Percentiles rank a stretch among this genome's conserved stretches.
Evolutionary conservation across 2,797 vertebrate species (phyloP).

Genomic region (Pseudochaenichthys georgianus): DNA sequence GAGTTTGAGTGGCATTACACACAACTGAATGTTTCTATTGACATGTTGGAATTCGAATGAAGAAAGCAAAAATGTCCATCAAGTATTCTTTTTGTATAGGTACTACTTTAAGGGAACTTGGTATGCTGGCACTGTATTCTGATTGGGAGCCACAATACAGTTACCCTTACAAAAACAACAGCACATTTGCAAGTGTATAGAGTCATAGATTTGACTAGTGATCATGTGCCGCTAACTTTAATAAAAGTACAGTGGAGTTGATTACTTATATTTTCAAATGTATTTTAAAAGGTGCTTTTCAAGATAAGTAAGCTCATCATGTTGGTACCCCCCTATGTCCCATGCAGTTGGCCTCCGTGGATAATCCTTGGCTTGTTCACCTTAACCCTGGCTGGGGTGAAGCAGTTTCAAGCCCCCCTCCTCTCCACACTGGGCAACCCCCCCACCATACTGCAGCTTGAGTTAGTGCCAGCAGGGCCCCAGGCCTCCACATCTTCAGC

Average conservation of each 20-base stretch:
- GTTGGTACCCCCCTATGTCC: background rate
- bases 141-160: too few relatives aligned
- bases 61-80: too few relatives aligned
- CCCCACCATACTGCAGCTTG: conserved; percentile 24
- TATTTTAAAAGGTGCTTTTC: background rate
- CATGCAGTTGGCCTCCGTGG: background rate
- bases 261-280: background rate
- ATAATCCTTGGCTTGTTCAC: conserved; percentile 29
- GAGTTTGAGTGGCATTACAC: too few relatives aligned
- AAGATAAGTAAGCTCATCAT: background rate
- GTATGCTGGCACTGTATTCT: too few relatives aligned
- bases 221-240: background rate
- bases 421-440: too few relatives aligned
- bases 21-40: too few relatives aligned
- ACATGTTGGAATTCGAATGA: too few relatives aligned
- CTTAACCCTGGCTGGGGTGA: conserved; percentile 44
- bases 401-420: conserved; percentile 11
- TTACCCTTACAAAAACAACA: too few relatives aligned
- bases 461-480: conserved; percentile 45
- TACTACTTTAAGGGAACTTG: too few relatives aligned
- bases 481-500: conserved; percentile 31
- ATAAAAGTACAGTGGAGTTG: background rate
- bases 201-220: background rate
- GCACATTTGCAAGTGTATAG: background rate
- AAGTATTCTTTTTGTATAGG: too few relatives aligned